Base-by-base conservation (phyloP, 2,888 invertebrate species). In the Beris morrisii region DNA sequence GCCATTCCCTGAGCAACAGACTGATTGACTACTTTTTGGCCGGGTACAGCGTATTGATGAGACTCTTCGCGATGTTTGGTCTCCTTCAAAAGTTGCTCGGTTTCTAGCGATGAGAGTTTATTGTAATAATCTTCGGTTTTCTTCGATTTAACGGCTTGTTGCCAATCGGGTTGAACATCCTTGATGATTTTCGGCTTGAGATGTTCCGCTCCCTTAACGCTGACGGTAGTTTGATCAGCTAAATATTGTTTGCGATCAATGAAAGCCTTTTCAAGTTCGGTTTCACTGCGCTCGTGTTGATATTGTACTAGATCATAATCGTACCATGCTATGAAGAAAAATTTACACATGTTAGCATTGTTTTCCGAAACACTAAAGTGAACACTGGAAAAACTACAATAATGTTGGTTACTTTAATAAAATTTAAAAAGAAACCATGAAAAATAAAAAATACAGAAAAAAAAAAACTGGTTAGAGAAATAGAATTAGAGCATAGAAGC, bases 1-100 rank as follows among this genome's bases (percentile, higher is more conserved):
- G 94, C 94, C 92, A 94, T 93, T 76, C 92, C 92, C 80, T 88
- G 91, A 48, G 93, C 89, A 70, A 91, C 81, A 4, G 92, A 90
- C 75, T 85, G 87, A 72, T 84, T 86, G 3, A 89, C 87, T 58
- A 93, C 82, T 76, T 91, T 91, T 69, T 93, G 92, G 5, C 93
- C 93, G 64, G 93, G 92, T 73, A 93, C 89, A 38, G 92, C 89
- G 77, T 88, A 92, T 76, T 93, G 93, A 79, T 91, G 93, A 58
- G 84, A 85, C 50, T 89, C 82, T 81, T 92, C 92, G 69, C 94
- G 85, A 67, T 92, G 79, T 73, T 89, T 86, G 69, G 88, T 87
- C 78, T 94, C 94, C 78, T 92, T 93, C 15, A 89, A 83, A 46
- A 94, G 84, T 80, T 94, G 94, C 72, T 90, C 90, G 71, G 91